A percentile compares a stretch with the other conserved stretches of the same genome.
These are phyloP conservation scores for Sarcophaga bullata DNA, from an alignment of 1,140 invertebrate species.

Conservation along the genomic window DNA sequence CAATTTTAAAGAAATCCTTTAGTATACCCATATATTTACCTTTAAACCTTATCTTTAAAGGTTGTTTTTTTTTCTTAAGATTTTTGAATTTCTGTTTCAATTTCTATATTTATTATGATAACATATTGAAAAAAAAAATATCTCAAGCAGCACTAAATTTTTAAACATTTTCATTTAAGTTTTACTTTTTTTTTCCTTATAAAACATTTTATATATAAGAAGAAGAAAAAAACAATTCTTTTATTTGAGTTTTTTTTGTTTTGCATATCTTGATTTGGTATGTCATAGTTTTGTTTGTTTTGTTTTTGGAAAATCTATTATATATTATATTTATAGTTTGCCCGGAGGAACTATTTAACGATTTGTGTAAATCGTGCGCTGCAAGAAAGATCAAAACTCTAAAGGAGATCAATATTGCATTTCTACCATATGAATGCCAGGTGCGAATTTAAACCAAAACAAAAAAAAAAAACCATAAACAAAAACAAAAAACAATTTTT, in stretches of 20 bases:
- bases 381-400: slow-evolving; percentile 97
- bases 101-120: no score
- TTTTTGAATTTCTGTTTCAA: no score
- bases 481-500: background rate
- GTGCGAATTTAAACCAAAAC: slow-evolving; percentile 69
- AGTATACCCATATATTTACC: no score
- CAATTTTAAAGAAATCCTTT: no score
- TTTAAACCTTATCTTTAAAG: no score
- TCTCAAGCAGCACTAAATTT: background rate
- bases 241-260: slow-evolving; percentile 1
- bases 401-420: slow-evolving; percentile 99
- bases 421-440: slow-evolving; percentile 99
- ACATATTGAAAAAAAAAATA: no score
- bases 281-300: background rate
- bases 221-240: background rate
- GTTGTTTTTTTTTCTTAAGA: no score
- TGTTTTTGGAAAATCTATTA: slow-evolving; percentile 8
- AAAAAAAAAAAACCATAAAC: slow-evolving; percentile 38
- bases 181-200: background rate
- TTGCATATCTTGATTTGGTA: background rate
- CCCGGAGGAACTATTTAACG: slow-evolving; percentile 92
- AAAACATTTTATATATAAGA: background rate
- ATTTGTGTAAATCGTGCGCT: slow-evolving; percentile 94
- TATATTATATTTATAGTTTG: slow-evolving; percentile 73
- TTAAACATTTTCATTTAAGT: slow-evolving; percentile 10